Evolutionary conservation across 2,888 invertebrate genomes (phyloP).

Genomic region (Synanthedon tipuliformis): DNA sequence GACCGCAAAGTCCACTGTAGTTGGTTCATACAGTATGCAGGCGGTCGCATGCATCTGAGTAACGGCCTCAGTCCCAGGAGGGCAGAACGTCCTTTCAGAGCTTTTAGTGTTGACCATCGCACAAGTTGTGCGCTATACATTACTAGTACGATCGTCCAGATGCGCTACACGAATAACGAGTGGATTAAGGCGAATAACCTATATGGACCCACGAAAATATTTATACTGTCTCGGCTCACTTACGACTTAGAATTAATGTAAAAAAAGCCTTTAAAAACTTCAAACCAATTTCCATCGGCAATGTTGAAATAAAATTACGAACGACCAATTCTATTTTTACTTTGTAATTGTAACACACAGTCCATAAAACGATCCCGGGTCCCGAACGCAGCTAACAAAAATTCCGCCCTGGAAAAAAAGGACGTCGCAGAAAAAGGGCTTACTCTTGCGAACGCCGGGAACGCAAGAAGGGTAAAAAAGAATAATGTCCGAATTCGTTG

Average conservation of each 20-base stretch:
- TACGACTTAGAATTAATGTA: background rate
- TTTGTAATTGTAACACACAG: constrained; percentile 64
- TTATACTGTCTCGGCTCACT: background rate
- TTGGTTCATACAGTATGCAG: constrained; percentile 56
- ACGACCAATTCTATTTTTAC: constrained; percentile 63
- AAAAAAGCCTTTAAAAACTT: constrained; percentile 12
- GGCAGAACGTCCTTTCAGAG: constrained; percentile 20
- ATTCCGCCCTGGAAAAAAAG: constrained; percentile 59
- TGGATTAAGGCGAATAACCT: constrained; percentile 9
- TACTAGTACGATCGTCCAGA: constrained; percentile 12
- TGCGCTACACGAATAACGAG: constrained; percentile 16
- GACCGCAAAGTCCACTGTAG: constrained; percentile 35
- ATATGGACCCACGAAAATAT: background rate
- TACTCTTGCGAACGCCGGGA: constrained; percentile 60
- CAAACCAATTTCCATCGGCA: constrained; percentile 29
- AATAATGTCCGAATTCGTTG: constrained; percentile 73
- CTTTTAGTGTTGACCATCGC: constrained; percentile 43
- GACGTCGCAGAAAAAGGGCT: constrained; percentile 68
- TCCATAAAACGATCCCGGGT: constrained; percentile 58
- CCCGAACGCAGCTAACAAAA: constrained; percentile 42
- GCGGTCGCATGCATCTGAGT: constrained; percentile 23
- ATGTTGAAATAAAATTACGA: constrained; percentile 53
- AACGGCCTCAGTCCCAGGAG: constrained; percentile 25
- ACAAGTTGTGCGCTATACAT: constrained; percentile 36
- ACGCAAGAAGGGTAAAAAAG: constrained; percentile 71